These are phyloP conservation scores for Leptura quadrifasciata DNA, from an alignment of 2,888 invertebrate species.

Conservation along the genomic window DNA sequence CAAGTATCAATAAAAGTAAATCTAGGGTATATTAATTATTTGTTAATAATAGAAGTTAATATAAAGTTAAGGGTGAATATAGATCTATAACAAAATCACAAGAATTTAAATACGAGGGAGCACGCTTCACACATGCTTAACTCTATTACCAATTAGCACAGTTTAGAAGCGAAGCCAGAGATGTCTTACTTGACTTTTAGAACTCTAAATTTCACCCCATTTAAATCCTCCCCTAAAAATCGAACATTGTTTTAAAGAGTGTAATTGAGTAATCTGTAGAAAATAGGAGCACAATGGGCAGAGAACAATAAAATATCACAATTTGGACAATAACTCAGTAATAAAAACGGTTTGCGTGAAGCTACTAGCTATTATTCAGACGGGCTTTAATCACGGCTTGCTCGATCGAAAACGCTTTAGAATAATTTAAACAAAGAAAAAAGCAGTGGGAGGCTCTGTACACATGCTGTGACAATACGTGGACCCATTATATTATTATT, in stretches of 20 bases:
- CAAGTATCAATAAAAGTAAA: too few species aligned
- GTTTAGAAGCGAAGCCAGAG: background rate
- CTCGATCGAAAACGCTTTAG: slow-evolving; percentile 66
- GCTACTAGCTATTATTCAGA: slow-evolving; percentile 62
- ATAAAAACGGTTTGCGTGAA: slow-evolving; percentile 65
- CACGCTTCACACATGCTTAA: background rate
- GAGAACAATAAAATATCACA: slow-evolving; percentile 69
- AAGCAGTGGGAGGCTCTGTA: slow-evolving; percentile 70
- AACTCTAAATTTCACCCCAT: background rate
- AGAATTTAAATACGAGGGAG: too few species aligned
- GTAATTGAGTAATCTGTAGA: slow-evolving; percentile 61
- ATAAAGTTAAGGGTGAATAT: too few species aligned
- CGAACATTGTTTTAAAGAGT: slow-evolving; percentile 64
- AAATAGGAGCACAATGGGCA: slow-evolving; percentile 68
- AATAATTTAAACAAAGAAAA: slow-evolving; percentile 68
- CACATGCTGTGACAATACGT: slow-evolving; percentile 71
- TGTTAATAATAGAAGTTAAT: too few species aligned
- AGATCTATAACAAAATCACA: too few species aligned
- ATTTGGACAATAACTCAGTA: slow-evolving; percentile 57
- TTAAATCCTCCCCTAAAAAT: slow-evolving; percentile 44
- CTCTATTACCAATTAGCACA: background rate
- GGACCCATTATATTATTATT: slow-evolving; percentile 69
- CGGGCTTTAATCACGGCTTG: slow-evolving; percentile 64
- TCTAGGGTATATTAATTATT: too few species aligned
- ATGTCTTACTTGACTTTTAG: slow-evolving; percentile 16